phyloP scores from a whole-genome alignment of 2,888 invertebrate genomes.

The Matsumyia berberina region DNA sequence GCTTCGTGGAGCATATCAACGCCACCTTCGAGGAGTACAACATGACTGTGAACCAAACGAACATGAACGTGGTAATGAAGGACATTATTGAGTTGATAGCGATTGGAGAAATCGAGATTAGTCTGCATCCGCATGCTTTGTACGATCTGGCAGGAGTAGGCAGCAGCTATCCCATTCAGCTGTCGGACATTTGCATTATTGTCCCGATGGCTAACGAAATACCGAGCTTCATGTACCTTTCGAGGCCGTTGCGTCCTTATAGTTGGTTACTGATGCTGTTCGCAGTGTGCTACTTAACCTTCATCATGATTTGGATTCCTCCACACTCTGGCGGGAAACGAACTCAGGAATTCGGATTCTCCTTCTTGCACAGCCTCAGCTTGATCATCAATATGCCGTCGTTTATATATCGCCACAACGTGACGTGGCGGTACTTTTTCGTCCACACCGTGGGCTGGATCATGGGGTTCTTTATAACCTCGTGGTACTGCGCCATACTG shows the following conservation, averaged over 20 bases:
- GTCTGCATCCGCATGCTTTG: conserved; percentile 79
- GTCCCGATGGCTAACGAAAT: conserved; percentile 80
- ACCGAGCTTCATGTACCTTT: conserved; percentile 78
- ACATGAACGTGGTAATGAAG: conserved; percentile 29
- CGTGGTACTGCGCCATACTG: conserved; percentile 34
- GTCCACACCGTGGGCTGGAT: conserved; percentile 3
- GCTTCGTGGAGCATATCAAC: conserved; percentile 79
- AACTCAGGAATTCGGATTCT: conserved; percentile 19
- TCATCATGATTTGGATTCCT: conserved; percentile 50
- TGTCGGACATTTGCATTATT: conserved; percentile 81
- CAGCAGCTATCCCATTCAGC: conserved; percentile 80
- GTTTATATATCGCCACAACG: background rate
- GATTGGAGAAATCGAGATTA: conserved; percentile 78
- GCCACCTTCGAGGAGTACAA: conserved; percentile 78
- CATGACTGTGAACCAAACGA: background rate
- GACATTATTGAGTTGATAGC: conserved; percentile 32
- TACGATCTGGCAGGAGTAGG: conserved; percentile 64
- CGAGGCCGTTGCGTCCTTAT: conserved; percentile 76
- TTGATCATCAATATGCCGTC: conserved; percentile 25
- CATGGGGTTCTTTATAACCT: conserved; percentile 22
- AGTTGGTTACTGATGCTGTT: conserved; percentile 79
- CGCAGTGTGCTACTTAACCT: conserved; percentile 76
- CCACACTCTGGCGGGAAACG: background rate
- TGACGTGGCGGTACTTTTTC: conserved; percentile 41
- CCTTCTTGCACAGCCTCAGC: conserved; percentile 25